Conservation (phyloP, 2,888 invertebrate species). For the Dynastes tityus region DNA sequence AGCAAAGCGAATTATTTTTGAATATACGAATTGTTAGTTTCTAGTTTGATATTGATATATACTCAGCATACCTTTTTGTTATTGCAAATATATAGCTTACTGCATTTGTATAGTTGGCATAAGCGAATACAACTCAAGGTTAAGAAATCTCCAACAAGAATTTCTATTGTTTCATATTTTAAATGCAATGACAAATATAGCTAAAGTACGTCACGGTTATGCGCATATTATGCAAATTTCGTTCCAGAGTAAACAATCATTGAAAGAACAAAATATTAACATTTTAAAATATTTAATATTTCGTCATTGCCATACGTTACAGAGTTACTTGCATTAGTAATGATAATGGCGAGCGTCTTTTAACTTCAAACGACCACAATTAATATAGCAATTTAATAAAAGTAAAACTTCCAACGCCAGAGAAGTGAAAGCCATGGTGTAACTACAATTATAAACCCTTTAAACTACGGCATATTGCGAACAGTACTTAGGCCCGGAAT, state of each 20-base stretch:
- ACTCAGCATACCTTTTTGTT: too few relatives aligned
- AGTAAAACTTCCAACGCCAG: slow-evolving; percentile 44
- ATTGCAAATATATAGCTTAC: too few relatives aligned
- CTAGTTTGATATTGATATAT: too few relatives aligned
- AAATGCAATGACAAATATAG: slow-evolving; percentile 7
- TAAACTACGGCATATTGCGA: slow-evolving; percentile 64
- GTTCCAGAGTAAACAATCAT: slow-evolving; percentile 12
- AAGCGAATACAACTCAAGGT: slow-evolving; percentile 32
- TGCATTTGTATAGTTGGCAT: background rate
- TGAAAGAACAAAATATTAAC: background rate
- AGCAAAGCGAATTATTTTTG: too few relatives aligned
- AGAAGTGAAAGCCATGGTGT: slow-evolving; percentile 28
- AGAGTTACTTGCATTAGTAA: background rate
- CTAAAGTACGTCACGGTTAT: slow-evolving; percentile 22
- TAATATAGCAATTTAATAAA: slow-evolving; percentile 43
- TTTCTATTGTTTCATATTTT: slow-evolving; percentile 33
- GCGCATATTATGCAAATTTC: slow-evolving; percentile 14
- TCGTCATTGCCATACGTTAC: background rate
- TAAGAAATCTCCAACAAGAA: slow-evolving; percentile 36
- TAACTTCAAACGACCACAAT: slow-evolving; percentile 42
- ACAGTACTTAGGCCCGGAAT: slow-evolving; percentile 66
- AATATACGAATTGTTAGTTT: too few relatives aligned
- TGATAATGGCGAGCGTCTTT: slow-evolving; percentile 29
- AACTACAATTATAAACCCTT: slow-evolving; percentile 65
- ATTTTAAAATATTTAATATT: slow-evolving; percentile 3